Evolutionary conservation across 2,888 invertebrate genomes (phyloP), one percentile per base, ranked within the genome.

Genomic region (Chloroclystis v-ata): DNA sequence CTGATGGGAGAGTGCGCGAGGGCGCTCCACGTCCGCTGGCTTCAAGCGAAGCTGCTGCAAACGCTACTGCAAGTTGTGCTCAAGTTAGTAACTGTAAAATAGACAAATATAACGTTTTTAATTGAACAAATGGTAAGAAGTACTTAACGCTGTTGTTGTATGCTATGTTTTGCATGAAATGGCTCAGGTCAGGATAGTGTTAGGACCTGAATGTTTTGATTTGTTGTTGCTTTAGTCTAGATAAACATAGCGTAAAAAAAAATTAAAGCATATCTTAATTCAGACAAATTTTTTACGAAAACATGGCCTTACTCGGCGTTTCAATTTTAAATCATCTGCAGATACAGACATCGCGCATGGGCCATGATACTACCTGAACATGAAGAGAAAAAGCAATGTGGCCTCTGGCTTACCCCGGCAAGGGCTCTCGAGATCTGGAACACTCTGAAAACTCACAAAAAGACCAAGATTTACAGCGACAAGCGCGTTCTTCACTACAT

Each of bases 371-470:
- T 83, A 5, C 75, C 70, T 50, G 82, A 84, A 47, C 67, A 77
- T 47, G 71, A 75, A 43, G 63, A 64, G 28, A 69, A 66, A 35
- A 77, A 69, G 41, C 46, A 60, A 16, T 58, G 61, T 4, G 69
- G 72, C 0, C 54, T 82, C 1, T 86, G 85, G 85, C 61, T 86
- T 6, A 69, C 67, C 0, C 60, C 72, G 1, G 54, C 61, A 13
- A 73, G 78, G 1, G 69, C 77, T 28, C 47, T 84, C 4, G 82
- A 85, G 63, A 78, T 85, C 35, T 84, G 82, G 82, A 66, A 79
- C 28, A 67, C 75, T 26, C 43, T 83, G 4, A 72, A 73, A 39
- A 59, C 53, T 0, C 70, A 67, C 0, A 72, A 63, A 47, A 71
- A 63, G 43, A 75, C 2, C 20, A 20, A 69, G 50, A 52, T 62